phyloP scores from a whole-genome alignment of 1,140 invertebrate species.

The Cyclina sinensis region DNA sequence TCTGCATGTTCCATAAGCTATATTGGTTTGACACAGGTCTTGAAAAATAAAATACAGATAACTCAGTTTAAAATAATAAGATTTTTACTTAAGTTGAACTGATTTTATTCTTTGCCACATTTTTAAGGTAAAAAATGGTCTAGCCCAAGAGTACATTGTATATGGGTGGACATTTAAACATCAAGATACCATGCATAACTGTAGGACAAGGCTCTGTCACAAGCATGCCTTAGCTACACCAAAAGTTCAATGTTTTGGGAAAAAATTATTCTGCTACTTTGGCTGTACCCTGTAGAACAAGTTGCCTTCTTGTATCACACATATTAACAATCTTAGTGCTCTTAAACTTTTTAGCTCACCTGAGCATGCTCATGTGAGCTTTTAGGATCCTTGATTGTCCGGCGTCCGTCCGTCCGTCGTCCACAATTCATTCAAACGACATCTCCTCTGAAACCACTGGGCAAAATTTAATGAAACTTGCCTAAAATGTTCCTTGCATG shows the following conservation, averaged over 20 bases:
- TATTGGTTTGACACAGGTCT: not conserved
- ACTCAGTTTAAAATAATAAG: slow-evolving; percentile 41
- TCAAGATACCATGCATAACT: not conserved
- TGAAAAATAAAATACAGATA: slow-evolving; percentile 39
- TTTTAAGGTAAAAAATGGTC: too few species aligned
- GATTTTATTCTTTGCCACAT: slow-evolving; percentile 18
- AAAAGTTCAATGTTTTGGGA: slow-evolving; percentile 51
- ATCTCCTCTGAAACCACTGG: too few species aligned
- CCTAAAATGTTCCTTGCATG: too few species aligned
- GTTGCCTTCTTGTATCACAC: slow-evolving; percentile 1
- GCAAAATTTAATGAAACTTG: too few species aligned
- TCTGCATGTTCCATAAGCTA: slow-evolving; percentile 40
- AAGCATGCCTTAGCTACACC: too few species aligned
- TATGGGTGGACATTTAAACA: not conserved
- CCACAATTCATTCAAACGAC: too few species aligned
- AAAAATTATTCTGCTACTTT: slow-evolving; percentile 27
- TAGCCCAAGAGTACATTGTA: not conserved
- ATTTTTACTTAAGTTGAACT: slow-evolving; percentile 40
- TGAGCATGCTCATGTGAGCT: too few species aligned
- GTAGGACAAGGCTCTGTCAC: slow-evolving; percentile 1
- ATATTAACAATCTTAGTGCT: not conserved
- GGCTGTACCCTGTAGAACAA: slow-evolving; percentile 44
- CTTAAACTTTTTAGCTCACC: too few species aligned
- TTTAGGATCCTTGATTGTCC: too few species aligned
- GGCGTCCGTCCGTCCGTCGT: too few species aligned